Evolutionary conservation across 1,140 invertebrate genomes (phyloP).

Genomic region (Ctenoplectra terminalis): DNA sequence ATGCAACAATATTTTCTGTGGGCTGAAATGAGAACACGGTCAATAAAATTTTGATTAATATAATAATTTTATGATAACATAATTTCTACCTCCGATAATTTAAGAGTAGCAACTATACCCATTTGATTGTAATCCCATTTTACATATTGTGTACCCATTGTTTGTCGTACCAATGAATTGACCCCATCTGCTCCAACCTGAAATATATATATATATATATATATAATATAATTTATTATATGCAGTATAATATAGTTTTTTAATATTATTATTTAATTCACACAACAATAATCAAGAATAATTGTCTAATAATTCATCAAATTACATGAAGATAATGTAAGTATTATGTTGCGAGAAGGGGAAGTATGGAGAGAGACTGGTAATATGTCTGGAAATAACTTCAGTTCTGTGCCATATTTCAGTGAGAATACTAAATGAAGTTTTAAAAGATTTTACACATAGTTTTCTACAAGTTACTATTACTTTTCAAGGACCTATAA

Average conservation of each 20-base stretch:
- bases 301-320: background rate
- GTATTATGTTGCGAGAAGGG: conserved; percentile 43
- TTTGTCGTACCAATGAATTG: conserved; percentile 92
- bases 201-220: too few species aligned
- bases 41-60: conserved; percentile 14
- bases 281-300: conserved; percentile 16
- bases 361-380: conserved; percentile 58
- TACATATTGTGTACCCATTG: conserved; percentile 91
- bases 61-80: conserved; percentile 17
- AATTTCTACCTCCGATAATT: conserved; percentile 87
- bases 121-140: conserved; percentile 94
- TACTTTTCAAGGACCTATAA: background rate
- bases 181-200: conserved; percentile 97
- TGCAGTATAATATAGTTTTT: background rate
- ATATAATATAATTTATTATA: background rate
- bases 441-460: conserved; percentile 14
- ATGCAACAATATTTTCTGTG: conserved; percentile 92
- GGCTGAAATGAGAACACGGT: conserved; percentile 82
- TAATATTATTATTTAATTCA: background rate
- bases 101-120: conserved; percentile 94
- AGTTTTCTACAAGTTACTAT: background rate
- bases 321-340: conserved; percentile 3
- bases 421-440: conserved; percentile 42
- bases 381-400: conserved; percentile 77
- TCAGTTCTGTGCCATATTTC: conserved; percentile 70